Base-by-base conservation (phyloP, 2,797 vertebrate genomes). In the Sylvilagus floridanus region DNA sequence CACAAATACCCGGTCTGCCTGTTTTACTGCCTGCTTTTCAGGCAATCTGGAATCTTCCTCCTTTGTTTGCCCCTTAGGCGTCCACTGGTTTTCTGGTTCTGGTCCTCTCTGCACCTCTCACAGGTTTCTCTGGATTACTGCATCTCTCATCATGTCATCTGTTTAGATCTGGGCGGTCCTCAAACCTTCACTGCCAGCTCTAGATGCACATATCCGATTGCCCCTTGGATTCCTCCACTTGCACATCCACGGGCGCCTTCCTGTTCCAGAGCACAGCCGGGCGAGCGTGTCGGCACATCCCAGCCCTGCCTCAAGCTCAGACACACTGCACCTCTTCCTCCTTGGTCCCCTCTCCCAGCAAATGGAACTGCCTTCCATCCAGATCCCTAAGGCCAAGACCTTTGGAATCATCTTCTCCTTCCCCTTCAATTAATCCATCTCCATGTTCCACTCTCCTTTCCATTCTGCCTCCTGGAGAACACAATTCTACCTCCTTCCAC, bases 1-100 rank as follows among this genome's bases (percentile, higher is more conserved):
- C 17, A 1, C 28, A 7, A 4, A 5, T 0, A 9, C 73, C 0
- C 12, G 2, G 35, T 17, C 4, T 28, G 47, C 73, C 66, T n/a
- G 47, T 2, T 37, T 73, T 66, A n/a, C 88, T 10, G 37, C 16
- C 63, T 9, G 1, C 19, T 24, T 42, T 21, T 66, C n/a, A 7
- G 30, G 66, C 21, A 22, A 17, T 26, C 42, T n/a, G 0, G 85
- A 35, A 47, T 37, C 60, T 26, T 11, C n/a, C 22, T 17, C 57
- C 84, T 68, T 57, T 17, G 4, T 8, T 8, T 62, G 50, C 32
- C 22, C 69, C 63, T 42, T 4, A 32, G 60, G 28, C 6, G 73
- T 19, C 47, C 30, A 17, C 0, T 10, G 42, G 42, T 10, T 47
- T 42, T 47, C 0, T 57, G 28, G 62, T 62, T 28, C 57, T 57